phyloP scores from a whole-genome alignment of 2,113 vertebrate genomes.

The Aix galericulata region DNA sequence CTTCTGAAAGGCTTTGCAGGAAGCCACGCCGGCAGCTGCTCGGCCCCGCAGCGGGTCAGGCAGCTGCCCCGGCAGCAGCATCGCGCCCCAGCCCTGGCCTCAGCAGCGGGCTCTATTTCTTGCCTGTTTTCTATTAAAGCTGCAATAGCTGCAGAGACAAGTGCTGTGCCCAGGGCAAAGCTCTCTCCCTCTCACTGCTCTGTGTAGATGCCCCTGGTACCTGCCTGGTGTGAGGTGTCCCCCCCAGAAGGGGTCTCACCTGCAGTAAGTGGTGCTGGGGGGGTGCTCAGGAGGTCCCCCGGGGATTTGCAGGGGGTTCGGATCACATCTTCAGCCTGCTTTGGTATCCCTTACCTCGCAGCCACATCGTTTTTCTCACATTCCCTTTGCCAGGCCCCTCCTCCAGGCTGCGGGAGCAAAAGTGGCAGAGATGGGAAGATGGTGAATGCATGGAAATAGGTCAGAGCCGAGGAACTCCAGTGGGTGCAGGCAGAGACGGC shows the following conservation, averaged over 20 bases:
- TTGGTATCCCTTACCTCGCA: constrained; percentile 43
- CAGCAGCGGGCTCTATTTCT: background rate
- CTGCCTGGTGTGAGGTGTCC: background rate
- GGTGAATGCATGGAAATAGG: constrained; percentile 32
- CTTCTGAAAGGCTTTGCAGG: constrained; percentile 26
- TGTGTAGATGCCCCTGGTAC: background rate
- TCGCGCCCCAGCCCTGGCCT: background rate
- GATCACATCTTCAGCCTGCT: constrained; percentile 10
- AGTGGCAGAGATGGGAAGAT: background rate
- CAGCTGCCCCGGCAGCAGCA: background rate
- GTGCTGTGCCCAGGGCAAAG: background rate
- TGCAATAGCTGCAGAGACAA: background rate
- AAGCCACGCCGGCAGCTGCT: background rate
- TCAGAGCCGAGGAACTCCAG: background rate
- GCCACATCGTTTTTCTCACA: constrained; percentile 23
- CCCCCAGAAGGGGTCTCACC: rapidly evolving
- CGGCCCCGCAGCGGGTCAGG: background rate
- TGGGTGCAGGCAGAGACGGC: background rate
- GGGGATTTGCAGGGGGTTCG: background rate
- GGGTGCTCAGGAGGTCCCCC: background rate
- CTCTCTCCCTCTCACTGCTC: background rate
- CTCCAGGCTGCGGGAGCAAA: background rate
- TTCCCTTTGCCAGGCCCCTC: background rate
- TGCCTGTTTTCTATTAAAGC: background rate
- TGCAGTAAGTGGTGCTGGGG: background rate